A percentile compares a stretch with the other conserved stretches of the same genome.
These are phyloP conservation scores for Malaclemys terrapin DNA, from an alignment of 2,113 vertebrate genomes.

Conservation along the genomic window DNA sequence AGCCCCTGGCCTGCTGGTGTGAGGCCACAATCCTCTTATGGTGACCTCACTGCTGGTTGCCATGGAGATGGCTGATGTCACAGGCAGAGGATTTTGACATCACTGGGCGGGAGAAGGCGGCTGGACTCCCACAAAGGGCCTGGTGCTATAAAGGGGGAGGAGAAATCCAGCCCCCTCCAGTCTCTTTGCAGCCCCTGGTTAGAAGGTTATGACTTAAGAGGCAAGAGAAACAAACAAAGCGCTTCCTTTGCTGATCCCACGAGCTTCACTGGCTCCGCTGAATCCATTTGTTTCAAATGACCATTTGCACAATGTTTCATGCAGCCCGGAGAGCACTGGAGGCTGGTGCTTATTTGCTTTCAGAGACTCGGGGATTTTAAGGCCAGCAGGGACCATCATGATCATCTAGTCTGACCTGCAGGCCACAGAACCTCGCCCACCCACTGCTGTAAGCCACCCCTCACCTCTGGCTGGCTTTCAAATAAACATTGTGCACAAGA, in stretches of 20 bases:
- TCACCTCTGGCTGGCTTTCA: not conserved
- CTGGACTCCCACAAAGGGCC: not conserved
- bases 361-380: not conserved
- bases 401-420: not conserved
- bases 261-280: not conserved
- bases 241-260: not conserved
- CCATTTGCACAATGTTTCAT: not conserved
- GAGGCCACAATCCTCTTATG: not conserved
- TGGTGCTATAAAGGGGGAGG: not conserved
- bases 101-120: not conserved
- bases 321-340: not conserved
- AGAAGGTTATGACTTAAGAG: not conserved
- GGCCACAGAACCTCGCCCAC: not conserved
- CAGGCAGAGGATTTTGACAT: not conserved
- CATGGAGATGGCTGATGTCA: not conserved
- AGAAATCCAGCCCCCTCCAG: not conserved
- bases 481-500: not conserved
- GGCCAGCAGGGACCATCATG: not conserved
- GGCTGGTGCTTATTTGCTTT: not conserved
- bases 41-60: not conserved
- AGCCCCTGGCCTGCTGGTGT: not conserved
- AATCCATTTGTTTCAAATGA: not conserved
- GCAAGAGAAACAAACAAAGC: not conserved
- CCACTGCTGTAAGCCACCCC: not conserved
- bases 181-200: not conserved